Evolutionary conservation across 2,113 vertebrate genomes (phyloP).

Genomic region (Hassar affinis): DNA sequence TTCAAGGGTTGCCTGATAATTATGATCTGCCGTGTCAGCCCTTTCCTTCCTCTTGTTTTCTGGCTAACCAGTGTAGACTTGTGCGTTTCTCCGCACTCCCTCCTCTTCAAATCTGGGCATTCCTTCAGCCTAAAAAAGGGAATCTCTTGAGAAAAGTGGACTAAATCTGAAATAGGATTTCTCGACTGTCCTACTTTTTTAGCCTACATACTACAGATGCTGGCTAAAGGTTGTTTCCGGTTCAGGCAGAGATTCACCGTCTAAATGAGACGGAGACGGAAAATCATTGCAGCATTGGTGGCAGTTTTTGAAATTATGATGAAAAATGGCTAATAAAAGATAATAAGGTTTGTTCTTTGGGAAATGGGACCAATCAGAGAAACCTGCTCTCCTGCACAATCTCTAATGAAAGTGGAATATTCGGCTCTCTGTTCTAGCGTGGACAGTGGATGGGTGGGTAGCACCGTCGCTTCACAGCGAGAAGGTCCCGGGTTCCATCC

Average conservation of each 20-base stretch:
- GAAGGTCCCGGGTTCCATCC: too few species aligned
- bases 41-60: neutral
- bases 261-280: neutral
- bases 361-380: neutral
- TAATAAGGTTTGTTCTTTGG: neutral
- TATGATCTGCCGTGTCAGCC: neutral
- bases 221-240: neutral
- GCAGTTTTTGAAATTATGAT: neutral
- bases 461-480: too few species aligned
- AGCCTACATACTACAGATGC: neutral
- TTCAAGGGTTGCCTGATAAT: neutral
- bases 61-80: neutral
- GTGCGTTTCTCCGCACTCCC: neutral
- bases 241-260: neutral
- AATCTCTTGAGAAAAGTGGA: neutral
- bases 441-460: too few species aligned
- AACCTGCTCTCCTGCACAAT: neutral
- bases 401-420: neutral
- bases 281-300: neutral
- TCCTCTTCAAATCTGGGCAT: neutral
- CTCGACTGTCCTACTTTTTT: constrained; percentile 10
- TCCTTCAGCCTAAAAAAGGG: neutral
- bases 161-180: neutral
- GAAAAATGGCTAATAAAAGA: neutral
- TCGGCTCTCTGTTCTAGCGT: neutral